A percentile compares a stretch with the other conserved stretches of the same genome.
These are phyloP conservation scores for Drosophila seguyi DNA, from an alignment of 1,140 invertebrate species.

Conservation along the genomic window DNA sequence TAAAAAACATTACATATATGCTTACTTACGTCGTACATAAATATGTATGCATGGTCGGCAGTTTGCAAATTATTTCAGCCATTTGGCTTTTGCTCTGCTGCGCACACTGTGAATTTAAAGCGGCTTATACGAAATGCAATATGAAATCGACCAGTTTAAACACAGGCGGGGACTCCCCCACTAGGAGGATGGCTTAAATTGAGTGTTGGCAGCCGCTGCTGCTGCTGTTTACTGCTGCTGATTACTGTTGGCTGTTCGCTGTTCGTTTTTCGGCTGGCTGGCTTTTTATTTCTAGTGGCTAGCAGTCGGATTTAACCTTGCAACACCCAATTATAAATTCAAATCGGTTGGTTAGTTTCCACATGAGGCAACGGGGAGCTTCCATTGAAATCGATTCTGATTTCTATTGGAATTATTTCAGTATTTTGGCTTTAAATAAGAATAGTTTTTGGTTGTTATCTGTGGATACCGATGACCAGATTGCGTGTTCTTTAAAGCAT, in stretches of 20 bases:
- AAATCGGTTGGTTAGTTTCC: conserved; percentile 29
- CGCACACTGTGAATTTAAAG: conserved; percentile 33
- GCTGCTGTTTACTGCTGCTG: conserved; percentile 7
- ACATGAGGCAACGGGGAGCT: conserved; percentile 1
- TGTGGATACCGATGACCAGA: background rate
- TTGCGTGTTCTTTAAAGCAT: background rate
- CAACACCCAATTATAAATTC: conserved; percentile 25
- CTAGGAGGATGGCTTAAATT: conserved; percentile 24
- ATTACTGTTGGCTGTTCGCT: conserved; percentile 18
- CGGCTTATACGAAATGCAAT: conserved; percentile 39
- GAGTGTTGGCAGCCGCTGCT: conserved; percentile 14
- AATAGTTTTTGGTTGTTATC: background rate
- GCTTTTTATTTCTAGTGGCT: conserved; percentile 18
- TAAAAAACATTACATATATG: background rate
- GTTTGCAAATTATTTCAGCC: conserved; percentile 19
- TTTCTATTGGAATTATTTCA: background rate
- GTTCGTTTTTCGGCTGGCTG: conserved; percentile 14
- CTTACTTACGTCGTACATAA: background rate
- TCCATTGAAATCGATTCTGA: conserved; percentile 17
- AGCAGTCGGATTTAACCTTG: conserved; percentile 28
- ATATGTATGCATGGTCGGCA: background rate
- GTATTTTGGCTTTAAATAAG: background rate
- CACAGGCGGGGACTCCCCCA: conserved; percentile 10
- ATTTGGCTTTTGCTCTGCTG: conserved; percentile 30
- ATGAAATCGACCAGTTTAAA: conserved; percentile 44